Evolutionary conservation across 2,113 vertebrate genomes (phyloP).

Genomic region (Pseudorectes ferrugineus): DNA sequence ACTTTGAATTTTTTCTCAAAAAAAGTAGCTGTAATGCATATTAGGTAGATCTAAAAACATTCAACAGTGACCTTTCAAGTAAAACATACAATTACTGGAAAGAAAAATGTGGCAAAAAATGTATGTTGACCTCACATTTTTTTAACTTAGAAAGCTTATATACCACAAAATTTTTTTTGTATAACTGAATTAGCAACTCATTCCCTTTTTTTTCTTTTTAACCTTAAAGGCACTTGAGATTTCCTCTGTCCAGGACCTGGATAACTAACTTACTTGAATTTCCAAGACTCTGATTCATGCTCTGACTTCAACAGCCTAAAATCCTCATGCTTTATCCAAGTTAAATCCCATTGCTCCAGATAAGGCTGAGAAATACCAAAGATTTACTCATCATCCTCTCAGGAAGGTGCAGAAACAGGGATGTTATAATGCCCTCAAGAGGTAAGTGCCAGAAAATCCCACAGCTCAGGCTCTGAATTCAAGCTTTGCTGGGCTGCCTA

Average conservation of each 20-base stretch:
- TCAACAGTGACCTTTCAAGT: background rate
- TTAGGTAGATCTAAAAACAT: background rate
- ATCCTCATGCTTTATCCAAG: background rate
- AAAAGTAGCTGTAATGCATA: background rate
- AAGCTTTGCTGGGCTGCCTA: background rate
- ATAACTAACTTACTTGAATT: background rate
- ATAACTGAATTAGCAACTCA: background rate
- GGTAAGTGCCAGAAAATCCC: background rate
- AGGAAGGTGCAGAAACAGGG: background rate
- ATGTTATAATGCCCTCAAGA: background rate
- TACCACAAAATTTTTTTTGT: background rate
- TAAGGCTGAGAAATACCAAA: background rate
- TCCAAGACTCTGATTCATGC: background rate
- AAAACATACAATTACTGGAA: background rate
- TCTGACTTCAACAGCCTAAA: background rate
- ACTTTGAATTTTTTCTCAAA: background rate
- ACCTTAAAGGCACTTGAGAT: background rate
- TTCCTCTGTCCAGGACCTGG: background rate
- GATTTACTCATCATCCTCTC: background rate
- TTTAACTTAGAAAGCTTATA: background rate
- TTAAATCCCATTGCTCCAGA: background rate
- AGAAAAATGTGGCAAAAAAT: background rate
- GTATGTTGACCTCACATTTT: background rate
- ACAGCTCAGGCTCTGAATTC: background rate
- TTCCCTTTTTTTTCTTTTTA: background rate